Evolutionary conservation across 1,140 invertebrate genomes (phyloP), one percentile per base, ranked within the genome.

Genomic region (Cotesia glomerata): DNA sequence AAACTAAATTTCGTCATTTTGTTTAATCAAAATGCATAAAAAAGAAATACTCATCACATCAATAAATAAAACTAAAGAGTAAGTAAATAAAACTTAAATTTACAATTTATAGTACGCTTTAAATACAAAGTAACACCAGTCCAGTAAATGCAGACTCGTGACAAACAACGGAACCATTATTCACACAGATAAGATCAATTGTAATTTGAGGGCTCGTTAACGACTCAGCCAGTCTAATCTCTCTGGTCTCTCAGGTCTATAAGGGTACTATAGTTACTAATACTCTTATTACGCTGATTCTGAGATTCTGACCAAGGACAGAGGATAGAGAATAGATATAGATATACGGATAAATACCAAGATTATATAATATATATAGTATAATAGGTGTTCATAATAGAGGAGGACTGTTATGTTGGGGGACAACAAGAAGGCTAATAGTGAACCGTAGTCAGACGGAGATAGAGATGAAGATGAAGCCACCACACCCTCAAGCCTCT

Each of bases 141-240:
- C 26, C 26, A 35, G 34, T 13, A 11, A 45, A 14, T 63, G 4
- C n/a, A 36, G n/a, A 63, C 35, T 35, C 2, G 61, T 36, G 61
- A 63, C 61, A 63, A 63, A 63, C 61, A 35, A 63, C 35, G 36
- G 26, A 39, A 45, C 61, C 61, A 63, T 63, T 63, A 63, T 45
- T 63, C 35, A 70, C 7, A 54, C 2, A 58, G 66, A 71, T 71
- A 63, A 61, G 26, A 63, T 71, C 34, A 52, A 62, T 71, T 36
- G 16, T 71, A 71, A 71, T 71, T 71, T 63, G 58, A 71, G 69
- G 69, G 69, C 39, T 49, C 61, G 65, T 64, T 64, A 64, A 64
- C 62, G 62, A 64, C 32, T 64, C 34, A 64, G 62, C 34, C 62
- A 36, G 26, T 64, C 62, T 64, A 64, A 64, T 64, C 62, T 64